These are phyloP conservation scores for Trimorus sp. DNA, from an alignment of 2,888 invertebrate genomes.

Conservation along the genomic window DNA sequence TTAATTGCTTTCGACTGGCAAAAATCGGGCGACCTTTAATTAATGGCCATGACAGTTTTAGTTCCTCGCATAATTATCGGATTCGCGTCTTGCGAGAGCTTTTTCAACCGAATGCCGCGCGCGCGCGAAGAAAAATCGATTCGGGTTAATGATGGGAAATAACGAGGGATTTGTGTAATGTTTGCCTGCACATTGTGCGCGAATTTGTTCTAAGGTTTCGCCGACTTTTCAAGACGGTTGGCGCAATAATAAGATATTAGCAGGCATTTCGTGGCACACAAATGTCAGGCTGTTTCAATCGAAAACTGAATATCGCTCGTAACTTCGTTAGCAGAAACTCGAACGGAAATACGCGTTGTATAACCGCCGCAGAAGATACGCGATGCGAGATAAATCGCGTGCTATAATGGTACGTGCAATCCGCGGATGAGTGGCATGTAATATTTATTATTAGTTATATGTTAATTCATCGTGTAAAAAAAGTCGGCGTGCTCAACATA, in stretches of 20 bases:
- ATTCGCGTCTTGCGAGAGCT: conserved; percentile 10
- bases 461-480: conserved; percentile 43
- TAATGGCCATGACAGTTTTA: conserved; percentile 18
- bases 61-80: conserved; percentile 35
- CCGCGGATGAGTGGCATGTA: conserved; percentile 40
- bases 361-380: conserved; percentile 14
- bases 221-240: too few relatives aligned
- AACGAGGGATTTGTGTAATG: too few relatives aligned
- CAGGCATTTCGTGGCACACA: too few relatives aligned
- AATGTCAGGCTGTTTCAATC: too few relatives aligned
- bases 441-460: conserved; percentile 30
- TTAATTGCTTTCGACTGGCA: conserved; percentile 29
- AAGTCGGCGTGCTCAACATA: conserved; percentile 24
- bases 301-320: too few relatives aligned
- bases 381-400: conserved; percentile 42
- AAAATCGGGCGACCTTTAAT: conserved; percentile 42
- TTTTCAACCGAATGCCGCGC: not conserved
- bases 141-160: too few relatives aligned
- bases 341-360: conserved; percentile 36
- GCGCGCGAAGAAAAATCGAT: too few relatives aligned
- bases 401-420: conserved; percentile 42
- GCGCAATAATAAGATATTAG: too few relatives aligned
- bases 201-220: too few relatives aligned
- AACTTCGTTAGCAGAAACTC: conserved; percentile 9
- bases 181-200: too few relatives aligned